Percentiles rank a stretch among this genome's conserved stretches.
Conservation (phyloP, 1,140 invertebrate genomes). For the Agraylea sexmaculata region DNA sequence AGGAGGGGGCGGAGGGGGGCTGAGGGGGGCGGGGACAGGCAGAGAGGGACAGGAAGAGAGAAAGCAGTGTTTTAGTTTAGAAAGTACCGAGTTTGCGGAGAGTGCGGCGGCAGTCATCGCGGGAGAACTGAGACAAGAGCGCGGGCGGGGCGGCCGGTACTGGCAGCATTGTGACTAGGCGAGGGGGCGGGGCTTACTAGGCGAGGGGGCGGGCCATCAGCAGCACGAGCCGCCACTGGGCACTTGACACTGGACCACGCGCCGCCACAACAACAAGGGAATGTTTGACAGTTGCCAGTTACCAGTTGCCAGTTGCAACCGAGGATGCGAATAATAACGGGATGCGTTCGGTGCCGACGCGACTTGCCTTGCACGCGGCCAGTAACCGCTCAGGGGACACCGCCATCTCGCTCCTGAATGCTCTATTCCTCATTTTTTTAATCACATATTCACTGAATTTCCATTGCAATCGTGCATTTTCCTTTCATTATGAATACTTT, state of each 20-base stretch:
- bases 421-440: too few species aligned
- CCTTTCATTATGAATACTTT: too few species aligned
- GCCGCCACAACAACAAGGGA: too few species aligned
- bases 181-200: too few species aligned
- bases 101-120: conserved; percentile 75
- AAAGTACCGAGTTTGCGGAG: conserved; percentile 67
- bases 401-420: too few species aligned
- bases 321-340: conserved; percentile 29
- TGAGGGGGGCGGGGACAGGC: not conserved
- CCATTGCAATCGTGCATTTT: too few species aligned
- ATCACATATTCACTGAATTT: too few species aligned
- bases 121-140: too few species aligned
- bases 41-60: not conserved
- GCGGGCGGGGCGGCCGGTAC: too few species aligned
- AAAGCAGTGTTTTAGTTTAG: not conserved
- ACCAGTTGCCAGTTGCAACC: conserved; percentile 38
- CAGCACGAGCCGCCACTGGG: conserved; percentile 43
- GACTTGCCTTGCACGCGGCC: conserved; percentile 19
- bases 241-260: too few species aligned
- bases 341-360: conserved; percentile 31
- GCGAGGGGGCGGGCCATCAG: conserved; percentile 36
- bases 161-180: too few species aligned
- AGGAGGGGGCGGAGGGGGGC: conserved; percentile 27
- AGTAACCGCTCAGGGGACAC: not conserved
- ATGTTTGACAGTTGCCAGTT: conserved; percentile 42